Conservation (phyloP, 2,113 vertebrate species). For the Epinephelus cyanopodus region DNA sequence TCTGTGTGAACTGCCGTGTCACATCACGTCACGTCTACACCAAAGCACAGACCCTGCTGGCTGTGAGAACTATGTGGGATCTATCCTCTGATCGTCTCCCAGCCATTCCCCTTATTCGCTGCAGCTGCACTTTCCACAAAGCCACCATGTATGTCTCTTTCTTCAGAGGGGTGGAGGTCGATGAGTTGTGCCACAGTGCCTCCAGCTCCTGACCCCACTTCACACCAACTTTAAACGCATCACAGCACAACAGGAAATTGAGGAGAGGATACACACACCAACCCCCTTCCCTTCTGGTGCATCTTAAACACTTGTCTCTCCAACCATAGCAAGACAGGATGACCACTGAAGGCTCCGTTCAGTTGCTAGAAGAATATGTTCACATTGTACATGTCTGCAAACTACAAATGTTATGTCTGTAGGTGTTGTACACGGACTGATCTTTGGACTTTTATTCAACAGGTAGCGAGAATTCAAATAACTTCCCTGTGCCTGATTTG, state of each 20-base stretch:
- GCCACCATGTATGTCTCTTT: not conserved
- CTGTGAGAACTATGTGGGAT: not conserved
- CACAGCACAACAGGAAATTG: not conserved
- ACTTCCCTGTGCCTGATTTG: not conserved
- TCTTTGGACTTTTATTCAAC: not conserved
- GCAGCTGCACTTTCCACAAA: not conserved
- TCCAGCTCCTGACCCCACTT: not conserved
- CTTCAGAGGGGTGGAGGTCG: not conserved
- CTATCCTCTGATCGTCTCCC: too few relatives aligned
- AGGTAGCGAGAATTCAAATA: not conserved
- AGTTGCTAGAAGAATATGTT: too few relatives aligned
- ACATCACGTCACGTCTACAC: not conserved
- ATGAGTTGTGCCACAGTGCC: not conserved
- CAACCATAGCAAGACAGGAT: not conserved
- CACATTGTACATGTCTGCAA: too few relatives aligned
- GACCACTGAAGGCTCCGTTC: not conserved
- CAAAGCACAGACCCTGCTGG: not conserved
- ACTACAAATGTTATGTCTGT: too few relatives aligned
- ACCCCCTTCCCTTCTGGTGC: not conserved
- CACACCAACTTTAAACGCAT: not conserved
- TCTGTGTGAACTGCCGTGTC: not conserved
- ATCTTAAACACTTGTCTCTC: not conserved
- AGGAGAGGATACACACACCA: not conserved
- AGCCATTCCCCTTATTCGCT: not conserved
- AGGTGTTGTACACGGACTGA: too few relatives aligned